Evolutionary conservation across 2,888 invertebrate species (phyloP).

Genomic region (Drosophila flavopinicola): DNA sequence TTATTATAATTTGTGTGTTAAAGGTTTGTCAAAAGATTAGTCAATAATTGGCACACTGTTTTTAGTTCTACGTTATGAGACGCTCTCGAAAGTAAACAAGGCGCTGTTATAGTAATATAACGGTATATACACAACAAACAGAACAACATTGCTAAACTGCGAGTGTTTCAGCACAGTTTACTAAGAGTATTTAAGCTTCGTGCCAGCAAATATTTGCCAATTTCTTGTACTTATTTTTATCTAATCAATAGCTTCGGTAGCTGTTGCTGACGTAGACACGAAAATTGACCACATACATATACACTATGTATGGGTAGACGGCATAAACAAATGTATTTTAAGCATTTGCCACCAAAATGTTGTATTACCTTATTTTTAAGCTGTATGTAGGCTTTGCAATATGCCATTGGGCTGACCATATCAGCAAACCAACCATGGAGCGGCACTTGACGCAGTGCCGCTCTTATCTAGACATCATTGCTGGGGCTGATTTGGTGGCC

Average conservation of each 20-base stretch:
- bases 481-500: constrained; percentile 28
- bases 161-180: background rate
- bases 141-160: background rate
- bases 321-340: background rate
- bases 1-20: too few relatives aligned
- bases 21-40: too few relatives aligned
- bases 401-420: constrained; percentile 55
- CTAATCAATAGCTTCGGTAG: constrained; percentile 35
- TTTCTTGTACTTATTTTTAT: constrained; percentile 30
- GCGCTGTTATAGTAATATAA: too few relatives aligned
- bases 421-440: constrained; percentile 21
- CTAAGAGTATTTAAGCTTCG: constrained; percentile 28
- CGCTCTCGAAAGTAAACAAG: too few relatives aligned
- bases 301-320: background rate
- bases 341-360: constrained; percentile 3
- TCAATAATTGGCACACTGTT: background rate
- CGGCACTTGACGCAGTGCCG: constrained; percentile 63
- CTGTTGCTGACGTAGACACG: constrained; percentile 26
- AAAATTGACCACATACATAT: constrained; percentile 10
- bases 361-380: constrained; percentile 22
- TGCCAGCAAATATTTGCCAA: constrained; percentile 8
- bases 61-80: too few relatives aligned
- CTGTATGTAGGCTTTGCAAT: constrained; percentile 1
- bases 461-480: constrained; percentile 47
- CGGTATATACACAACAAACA: background rate